A percentile compares a stretch with the other conserved stretches of the same genome.
Evolutionary conservation across 2,888 invertebrate genomes (phyloP).

Genomic region (Brenthis daphne): DNA sequence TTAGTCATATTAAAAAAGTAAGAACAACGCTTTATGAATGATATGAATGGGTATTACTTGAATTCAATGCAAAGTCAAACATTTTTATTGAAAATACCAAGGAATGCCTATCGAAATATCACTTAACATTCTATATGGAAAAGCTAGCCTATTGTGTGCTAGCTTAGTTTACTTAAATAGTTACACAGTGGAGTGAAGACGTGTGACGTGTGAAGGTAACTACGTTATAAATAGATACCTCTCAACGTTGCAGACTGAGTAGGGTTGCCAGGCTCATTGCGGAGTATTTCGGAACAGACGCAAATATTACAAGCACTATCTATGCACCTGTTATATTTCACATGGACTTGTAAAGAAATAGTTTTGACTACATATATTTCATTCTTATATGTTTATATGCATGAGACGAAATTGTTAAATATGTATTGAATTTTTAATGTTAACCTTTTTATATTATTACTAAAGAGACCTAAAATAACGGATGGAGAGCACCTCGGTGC

Average conservation of each 20-base stretch:
- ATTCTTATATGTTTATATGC: too few relatives aligned
- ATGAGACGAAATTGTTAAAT: too few relatives aligned
- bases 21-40: too few relatives aligned
- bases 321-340: slow-evolving; percentile 11
- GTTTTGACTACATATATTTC: not conserved
- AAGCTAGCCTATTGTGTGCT: not conserved
- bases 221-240: slow-evolving; percentile 23
- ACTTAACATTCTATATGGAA: not conserved
- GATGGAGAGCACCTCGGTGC: too few relatives aligned
- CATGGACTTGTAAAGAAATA: slow-evolving; percentile 1
- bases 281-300: slow-evolving; percentile 10
- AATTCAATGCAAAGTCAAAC: not conserved
- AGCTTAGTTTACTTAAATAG: slow-evolving; percentile 7
- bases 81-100: not conserved
- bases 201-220: slow-evolving; percentile 19
- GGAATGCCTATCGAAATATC: too few relatives aligned
- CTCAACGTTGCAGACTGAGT: not conserved
- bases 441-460: too few relatives aligned
- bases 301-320: slow-evolving; percentile 2
- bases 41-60: too few relatives aligned
- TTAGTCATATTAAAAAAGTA: too few relatives aligned
- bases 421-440: too few relatives aligned
- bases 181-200: slow-evolving; percentile 12
- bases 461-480: too few relatives aligned
- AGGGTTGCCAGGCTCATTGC: slow-evolving; percentile 12